Evolutionary conservation across 1,140 invertebrate species (phyloP).

Genomic region (Drosophila nigromelanica): DNA sequence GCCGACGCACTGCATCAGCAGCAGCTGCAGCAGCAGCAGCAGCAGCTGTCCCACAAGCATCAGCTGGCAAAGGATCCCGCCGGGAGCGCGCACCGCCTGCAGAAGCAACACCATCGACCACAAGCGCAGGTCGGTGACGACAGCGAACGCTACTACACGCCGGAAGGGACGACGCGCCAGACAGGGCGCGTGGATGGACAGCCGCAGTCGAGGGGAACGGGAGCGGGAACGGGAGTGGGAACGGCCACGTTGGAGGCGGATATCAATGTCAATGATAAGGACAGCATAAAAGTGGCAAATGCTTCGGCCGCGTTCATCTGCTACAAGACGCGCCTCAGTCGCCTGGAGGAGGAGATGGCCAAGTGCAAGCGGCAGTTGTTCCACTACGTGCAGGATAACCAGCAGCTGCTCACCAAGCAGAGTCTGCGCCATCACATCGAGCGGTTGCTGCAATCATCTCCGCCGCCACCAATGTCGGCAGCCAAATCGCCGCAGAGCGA

Average conservation of each 20-base stretch:
- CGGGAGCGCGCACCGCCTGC: not conserved
- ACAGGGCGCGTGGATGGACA: not conserved
- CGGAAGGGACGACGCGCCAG: not conserved
- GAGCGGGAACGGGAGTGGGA: too few relatives aligned
- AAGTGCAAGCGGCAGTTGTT: conserved; percentile 63
- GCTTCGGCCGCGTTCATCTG: conserved; percentile 27
- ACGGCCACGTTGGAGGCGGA: not conserved
- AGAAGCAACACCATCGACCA: not conserved
- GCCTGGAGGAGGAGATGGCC: conserved; percentile 61
- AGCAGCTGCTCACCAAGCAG: conserved; percentile 44
- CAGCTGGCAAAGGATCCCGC: not conserved
- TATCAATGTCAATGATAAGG: too few relatives aligned
- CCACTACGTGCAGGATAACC: conserved; percentile 55
- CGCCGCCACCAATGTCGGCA: not conserved
- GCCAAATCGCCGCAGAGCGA: conserved; percentile 6
- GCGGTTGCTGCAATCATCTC: conserved; percentile 27
- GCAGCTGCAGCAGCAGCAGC: too few relatives aligned
- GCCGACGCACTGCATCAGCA: not conserved
- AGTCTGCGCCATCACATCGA: conserved; percentile 41
- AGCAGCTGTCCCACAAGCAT: not conserved
- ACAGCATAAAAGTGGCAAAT: not conserved
- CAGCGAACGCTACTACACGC: conserved; percentile 19
- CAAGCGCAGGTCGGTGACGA: not conserved
- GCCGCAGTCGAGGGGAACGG: not conserved
- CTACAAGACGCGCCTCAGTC: conserved; percentile 40